Evolutionary conservation across 2,113 vertebrate genomes (phyloP), one percentile per base, ranked within the genome.

Genomic region (Oncorhynchus gorbuscha): DNA sequence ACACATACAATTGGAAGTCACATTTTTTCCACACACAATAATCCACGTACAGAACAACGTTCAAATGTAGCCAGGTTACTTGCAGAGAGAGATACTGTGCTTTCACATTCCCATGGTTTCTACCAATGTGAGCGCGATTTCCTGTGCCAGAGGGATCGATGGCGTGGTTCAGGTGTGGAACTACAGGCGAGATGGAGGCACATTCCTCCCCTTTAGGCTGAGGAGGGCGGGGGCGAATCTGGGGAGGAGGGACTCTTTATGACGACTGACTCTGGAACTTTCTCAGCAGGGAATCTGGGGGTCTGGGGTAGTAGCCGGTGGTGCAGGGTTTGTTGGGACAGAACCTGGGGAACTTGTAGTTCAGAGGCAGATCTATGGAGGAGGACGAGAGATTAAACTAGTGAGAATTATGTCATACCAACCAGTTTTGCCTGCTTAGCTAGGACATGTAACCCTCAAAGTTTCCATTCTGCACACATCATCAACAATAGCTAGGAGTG

Each of bases 281-380:
- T 91, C 92, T 93, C 89, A 95, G 86, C 86, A 97, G 90, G 11
- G 86, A 94, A 83, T 92, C 82, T 3, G 96, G 97, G 85, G 96
- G 95, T n/a, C 92, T 89, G 76, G 97, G 97, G 87, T 96, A 98
- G 90, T 97, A 99, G 72, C 97, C 97, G 0, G 88, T 92, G 61
- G 92, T 97, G 88, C 93, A 92, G 77, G 95, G 95, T 89, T 75
- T 95, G 88, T 94, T 92, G 18, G 93, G 86, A 84, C 95, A 98
- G 90, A 99, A 99, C 86, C 94, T 94, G 84, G 90, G 91, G 90
- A 98, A 99, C 89, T 94, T 95, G 84, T 96, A 96, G 92, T 98
- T 96, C 95, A 99, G 89, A 3, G 97, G 95, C 82, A 99, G 95
- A 93, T 95, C 97, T 99, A 26, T 26, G 22, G 73, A 85, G 72